A percentile compares a stretch with the other conserved stretches of the same genome.
Evolutionary conservation across 2,888 invertebrate genomes (phyloP).

Genomic region (Thecocarcelia acutangulata): DNA sequence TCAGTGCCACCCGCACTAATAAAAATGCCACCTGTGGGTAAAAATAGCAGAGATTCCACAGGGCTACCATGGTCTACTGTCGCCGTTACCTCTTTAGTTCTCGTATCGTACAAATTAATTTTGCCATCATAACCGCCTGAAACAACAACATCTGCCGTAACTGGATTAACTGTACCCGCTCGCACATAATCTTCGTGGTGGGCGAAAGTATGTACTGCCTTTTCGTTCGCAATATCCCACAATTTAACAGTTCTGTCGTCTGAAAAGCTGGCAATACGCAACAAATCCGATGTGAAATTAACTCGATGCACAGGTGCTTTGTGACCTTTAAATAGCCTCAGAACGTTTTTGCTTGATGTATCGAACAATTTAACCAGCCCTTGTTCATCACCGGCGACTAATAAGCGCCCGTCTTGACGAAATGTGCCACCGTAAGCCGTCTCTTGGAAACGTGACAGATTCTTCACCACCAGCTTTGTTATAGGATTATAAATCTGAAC

Average conservation of each 20-base stretch:
- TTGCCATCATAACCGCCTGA: constrained; percentile 95
- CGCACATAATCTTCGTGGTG: constrained; percentile 92
- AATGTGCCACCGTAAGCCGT: constrained; percentile 93
- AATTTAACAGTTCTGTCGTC: constrained; percentile 93
- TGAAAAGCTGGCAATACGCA: constrained; percentile 92
- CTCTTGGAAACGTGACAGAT: constrained; percentile 90
- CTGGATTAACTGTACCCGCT: constrained; percentile 90
- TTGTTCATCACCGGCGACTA: constrained; percentile 96
- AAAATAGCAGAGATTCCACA: constrained; percentile 92
- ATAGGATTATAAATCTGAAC: constrained; percentile 94
- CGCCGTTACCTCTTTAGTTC: constrained; percentile 87
- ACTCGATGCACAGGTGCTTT: constrained; percentile 90
- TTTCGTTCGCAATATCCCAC: constrained; percentile 96
- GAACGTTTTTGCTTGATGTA: constrained; percentile 89
- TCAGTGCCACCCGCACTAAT: constrained; percentile 95
- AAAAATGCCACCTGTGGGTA: constrained; percentile 94
- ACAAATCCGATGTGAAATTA: constrained; percentile 89
- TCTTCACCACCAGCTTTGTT: constrained; percentile 90
- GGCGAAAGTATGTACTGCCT: constrained; percentile 85
- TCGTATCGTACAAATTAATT: constrained; percentile 93
- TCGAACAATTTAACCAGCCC: constrained; percentile 93
- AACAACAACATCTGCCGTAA: constrained; percentile 88
- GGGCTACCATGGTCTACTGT: constrained; percentile 93
- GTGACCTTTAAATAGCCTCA: constrained; percentile 93
- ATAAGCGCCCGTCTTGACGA: constrained; percentile 89